phyloP scores from a whole-genome alignment of 2,113 vertebrate genomes.

The Heloderma charlesbogerti region DNA sequence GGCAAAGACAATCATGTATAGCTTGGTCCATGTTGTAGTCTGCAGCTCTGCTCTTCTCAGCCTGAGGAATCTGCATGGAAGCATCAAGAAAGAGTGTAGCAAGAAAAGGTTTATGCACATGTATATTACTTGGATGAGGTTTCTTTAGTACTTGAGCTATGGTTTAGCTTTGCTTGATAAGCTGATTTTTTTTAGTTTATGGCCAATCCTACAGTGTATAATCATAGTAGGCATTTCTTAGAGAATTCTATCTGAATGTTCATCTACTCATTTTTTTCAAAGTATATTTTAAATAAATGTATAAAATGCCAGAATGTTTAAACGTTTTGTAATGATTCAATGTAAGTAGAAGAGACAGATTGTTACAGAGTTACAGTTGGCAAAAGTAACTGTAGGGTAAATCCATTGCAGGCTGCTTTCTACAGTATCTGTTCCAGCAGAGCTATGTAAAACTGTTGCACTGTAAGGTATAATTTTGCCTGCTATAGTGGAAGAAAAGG shows the following conservation, averaged over 20 bases:
- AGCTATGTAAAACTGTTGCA: background rate
- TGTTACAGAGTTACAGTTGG: background rate
- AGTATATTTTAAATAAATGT: slow-evolving; percentile 29
- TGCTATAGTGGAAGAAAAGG: background rate
- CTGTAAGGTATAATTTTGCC: background rate
- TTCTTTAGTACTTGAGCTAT: slow-evolving; percentile 16
- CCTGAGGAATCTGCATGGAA: background rate
- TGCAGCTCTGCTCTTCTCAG: background rate
- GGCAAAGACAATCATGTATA: background rate
- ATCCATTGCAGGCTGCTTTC: background rate
- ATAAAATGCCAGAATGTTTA: background rate
- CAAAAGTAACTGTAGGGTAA: slow-evolving; percentile 2
- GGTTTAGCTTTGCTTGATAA: background rate
- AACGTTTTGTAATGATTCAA: background rate
- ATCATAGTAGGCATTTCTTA: background rate
- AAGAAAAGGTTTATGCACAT: background rate
- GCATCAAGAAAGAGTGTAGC: background rate
- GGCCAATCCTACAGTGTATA: background rate
- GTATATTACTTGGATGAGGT: background rate
- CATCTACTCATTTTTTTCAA: slow-evolving; percentile 25
- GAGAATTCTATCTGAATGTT: slow-evolving; percentile 31
- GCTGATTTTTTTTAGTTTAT: background rate
- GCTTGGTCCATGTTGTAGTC: background rate
- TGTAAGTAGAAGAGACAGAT: background rate
- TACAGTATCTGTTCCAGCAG: background rate